phyloP scores from a whole-genome alignment of 2,113 vertebrate species.

The Vimba vimba region DNA sequence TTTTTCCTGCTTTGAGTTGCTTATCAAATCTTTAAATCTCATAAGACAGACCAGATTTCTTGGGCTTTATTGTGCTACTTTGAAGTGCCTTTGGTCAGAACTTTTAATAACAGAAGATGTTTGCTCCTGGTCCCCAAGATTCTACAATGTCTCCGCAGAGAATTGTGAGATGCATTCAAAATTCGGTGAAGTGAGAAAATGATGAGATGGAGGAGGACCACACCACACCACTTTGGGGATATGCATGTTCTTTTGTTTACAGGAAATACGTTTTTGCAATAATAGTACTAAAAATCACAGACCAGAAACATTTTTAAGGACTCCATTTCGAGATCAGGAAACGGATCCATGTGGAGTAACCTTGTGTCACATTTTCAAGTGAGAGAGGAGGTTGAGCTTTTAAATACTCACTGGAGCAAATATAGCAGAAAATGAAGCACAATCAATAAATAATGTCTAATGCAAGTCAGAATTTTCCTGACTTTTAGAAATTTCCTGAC shows the following conservation, averaged over 20 bases:
- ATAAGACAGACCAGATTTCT: background rate
- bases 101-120: background rate
- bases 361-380: background rate
- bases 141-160: background rate
- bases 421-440: conserved; percentile 44
- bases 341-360: conserved; percentile 24
- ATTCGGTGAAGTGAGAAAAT: background rate
- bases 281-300: conserved; percentile 2
- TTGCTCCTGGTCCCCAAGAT: background rate
- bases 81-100: conserved; percentile 7
- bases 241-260: conserved; percentile 25
- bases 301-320: background rate
- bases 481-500: no score
- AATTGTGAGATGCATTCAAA: background rate
- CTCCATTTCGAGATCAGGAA: conserved; percentile 23
- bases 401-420: conserved; percentile 17
- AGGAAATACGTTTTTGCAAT: conserved; percentile 19
- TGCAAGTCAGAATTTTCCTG: background rate
- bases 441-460: background rate
- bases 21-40: conserved; percentile 4
- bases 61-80: background rate
- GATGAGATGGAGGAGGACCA: conserved; percentile 1
- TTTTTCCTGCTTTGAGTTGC: background rate
- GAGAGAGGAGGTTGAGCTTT: background rate
- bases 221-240: background rate